These are phyloP conservation scores for Hydroisotoma schaefferi DNA, from an alignment of 2,888 invertebrate species.

Conservation along the genomic window DNA sequence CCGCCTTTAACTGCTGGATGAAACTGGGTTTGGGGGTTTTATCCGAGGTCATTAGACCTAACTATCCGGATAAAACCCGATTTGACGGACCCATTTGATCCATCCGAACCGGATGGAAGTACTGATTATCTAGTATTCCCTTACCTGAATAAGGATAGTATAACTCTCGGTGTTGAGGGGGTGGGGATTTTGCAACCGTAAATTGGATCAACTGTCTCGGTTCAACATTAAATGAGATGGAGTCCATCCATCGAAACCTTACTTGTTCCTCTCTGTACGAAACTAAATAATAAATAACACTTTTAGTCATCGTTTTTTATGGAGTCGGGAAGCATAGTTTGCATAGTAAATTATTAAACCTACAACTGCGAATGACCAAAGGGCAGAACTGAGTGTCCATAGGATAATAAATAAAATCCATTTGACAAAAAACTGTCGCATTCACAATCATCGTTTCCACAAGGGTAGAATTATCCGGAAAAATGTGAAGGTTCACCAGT, in stretches of 20 bases:
- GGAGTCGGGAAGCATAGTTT: neutral
- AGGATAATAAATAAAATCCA: conserved; percentile 53
- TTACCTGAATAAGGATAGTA: no score
- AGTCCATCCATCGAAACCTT: conserved; percentile 69
- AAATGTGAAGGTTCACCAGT: conserved; percentile 17
- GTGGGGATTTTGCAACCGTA: neutral
- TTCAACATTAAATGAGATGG: conserved; percentile 64
- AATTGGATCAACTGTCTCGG: conserved; percentile 64
- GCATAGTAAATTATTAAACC: conserved; percentile 54
- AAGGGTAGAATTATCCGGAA: conserved; percentile 12
- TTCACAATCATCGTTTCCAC: conserved; percentile 22
- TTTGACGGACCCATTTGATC: no score
- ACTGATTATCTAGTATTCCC: no score
- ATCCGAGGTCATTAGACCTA: no score
- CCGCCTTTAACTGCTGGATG: no score
- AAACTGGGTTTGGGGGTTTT: no score
- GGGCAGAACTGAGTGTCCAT: conserved; percentile 83
- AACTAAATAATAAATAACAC: conserved; percentile 54
- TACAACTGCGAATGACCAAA: conserved; percentile 78
- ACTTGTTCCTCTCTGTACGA: conserved; percentile 75
- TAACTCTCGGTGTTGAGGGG: neutral
- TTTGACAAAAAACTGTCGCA: conserved; percentile 32
- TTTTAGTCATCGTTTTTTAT: neutral
- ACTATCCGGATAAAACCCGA: no score
- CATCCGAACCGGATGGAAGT: no score